Evolutionary conservation across 2,113 vertebrate species (phyloP).

Genomic region (Mirza zaza): DNA sequence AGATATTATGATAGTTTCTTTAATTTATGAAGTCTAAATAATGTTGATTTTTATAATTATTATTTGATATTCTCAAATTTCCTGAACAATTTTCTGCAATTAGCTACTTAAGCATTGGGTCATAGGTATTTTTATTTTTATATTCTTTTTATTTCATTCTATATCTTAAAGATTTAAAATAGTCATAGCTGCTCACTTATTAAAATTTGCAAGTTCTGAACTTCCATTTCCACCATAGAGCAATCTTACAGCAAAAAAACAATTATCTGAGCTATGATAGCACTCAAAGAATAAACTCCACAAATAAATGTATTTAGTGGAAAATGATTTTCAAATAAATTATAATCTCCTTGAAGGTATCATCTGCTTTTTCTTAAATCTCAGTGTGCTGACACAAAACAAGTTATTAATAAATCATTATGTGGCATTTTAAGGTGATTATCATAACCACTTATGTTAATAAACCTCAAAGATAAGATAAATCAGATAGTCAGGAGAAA

Average conservation of each 20-base stretch:
- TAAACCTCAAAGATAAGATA: conserved; percentile 31
- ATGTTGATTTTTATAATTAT: background rate
- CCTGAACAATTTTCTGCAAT: background rate
- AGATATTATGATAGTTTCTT: background rate
- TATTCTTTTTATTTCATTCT: background rate
- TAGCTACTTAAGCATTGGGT: background rate
- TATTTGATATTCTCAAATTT: background rate
- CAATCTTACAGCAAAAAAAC: background rate
- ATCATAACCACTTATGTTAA: conserved; percentile 17
- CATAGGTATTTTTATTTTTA: background rate
- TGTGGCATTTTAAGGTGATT: conserved; percentile 11
- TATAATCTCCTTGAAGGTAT: background rate
- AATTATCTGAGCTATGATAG: background rate
- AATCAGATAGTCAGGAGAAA: conserved; percentile 36
- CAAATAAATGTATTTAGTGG: conserved; percentile 7
- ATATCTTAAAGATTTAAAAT: background rate
- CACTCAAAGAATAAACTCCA: background rate
- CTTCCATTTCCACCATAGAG: background rate
- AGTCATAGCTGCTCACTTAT: background rate
- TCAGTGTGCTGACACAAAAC: background rate
- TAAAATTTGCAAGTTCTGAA: background rate
- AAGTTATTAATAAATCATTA: conserved; percentile 30
- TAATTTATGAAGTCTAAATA: background rate
- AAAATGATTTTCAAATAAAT: conserved; percentile 34
- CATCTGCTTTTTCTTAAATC: conserved; percentile 1